Evolutionary conservation across 2,113 vertebrate genomes (phyloP), one percentile per base, ranked within the genome.

Genomic region (Aphyosemion australe): DNA sequence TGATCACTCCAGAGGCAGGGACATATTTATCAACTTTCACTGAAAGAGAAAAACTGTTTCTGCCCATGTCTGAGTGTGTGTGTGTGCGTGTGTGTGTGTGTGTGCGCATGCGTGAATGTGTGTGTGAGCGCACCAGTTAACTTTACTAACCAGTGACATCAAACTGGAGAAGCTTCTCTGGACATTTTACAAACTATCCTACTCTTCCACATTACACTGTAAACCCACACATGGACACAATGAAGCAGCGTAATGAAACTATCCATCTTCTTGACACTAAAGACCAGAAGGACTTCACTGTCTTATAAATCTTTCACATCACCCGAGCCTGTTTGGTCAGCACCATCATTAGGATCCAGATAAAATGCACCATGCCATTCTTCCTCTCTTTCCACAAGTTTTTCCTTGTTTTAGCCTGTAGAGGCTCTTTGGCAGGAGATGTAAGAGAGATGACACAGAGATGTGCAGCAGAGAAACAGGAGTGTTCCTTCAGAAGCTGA

Each of bases 261-360:
- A 79, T 82, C 69, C 53, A 72, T 88, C 80, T 84, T 86, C 66
- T 66, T 68, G 83, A 85, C 83, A 84, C 77, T 78, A 72, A 78
- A 81, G 68, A 59, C 59, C 65, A 80, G 74, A 83, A 84, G 73
- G 72, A 78, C 37, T 66, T 73, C 54, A 18, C 71, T 76, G 78
- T 80, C 77, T 65, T 70, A 68, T 84, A 76, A 86, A 80, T 80
- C 71, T 67, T 57, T 62, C 66, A 66, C 78, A 60, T 73, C 60
- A 71, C 62, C 61, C 39, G 7, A 34, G 62, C 42, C 68, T 42
- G 65, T 85, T 69, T 71, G 53, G 37, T 72, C 61, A 18, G 53
- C 26, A 47, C 18, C 37, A 48, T 64, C 71, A 64, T 72, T 61
- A 64, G 42, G 50, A 75, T 55, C 34, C 43, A 61, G 62, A 75